Evolutionary conservation across 2,888 invertebrate species (phyloP).

Genomic region (Diaphora mendica): DNA sequence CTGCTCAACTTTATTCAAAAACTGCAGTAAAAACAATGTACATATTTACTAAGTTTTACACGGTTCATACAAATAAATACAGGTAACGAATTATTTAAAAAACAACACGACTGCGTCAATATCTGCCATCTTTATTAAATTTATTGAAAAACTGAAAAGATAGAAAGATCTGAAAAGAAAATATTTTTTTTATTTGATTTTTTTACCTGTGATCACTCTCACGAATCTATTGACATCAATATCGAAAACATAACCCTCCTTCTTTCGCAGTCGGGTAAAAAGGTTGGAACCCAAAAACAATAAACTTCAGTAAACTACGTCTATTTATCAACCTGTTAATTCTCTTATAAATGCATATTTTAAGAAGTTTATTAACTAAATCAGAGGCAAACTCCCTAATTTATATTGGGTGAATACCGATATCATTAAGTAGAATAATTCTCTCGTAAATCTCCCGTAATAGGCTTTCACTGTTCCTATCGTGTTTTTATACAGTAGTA

Average conservation of each 20-base stretch:
- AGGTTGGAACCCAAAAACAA: not conserved
- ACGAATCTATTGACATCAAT: too few species aligned
- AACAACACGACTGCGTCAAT: too few species aligned
- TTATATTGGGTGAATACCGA: constrained; percentile 43
- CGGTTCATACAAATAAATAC: not conserved
- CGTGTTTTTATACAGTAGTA: constrained; percentile 49
- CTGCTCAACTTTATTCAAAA: not conserved
- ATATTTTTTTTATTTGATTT: too few species aligned
- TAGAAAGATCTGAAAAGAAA: too few species aligned
- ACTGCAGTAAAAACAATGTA: not conserved
- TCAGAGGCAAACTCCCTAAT: constrained; percentile 37
- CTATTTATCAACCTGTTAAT: constrained; percentile 21
- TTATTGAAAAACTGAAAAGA: too few species aligned
- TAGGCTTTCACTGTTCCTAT: constrained; percentile 40
- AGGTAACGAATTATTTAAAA: too few species aligned
- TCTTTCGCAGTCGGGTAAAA: too few species aligned
- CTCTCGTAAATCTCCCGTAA: constrained; percentile 43
- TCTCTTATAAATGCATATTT: constrained; percentile 30
- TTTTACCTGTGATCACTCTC: too few species aligned
- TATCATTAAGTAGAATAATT: constrained; percentile 42
- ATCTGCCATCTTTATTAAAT: too few species aligned
- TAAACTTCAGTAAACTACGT: not conserved
- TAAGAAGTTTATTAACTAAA: constrained; percentile 37
- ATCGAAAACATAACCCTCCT: too few species aligned
- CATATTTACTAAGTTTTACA: not conserved